Evolutionary conservation across 1,140 invertebrate genomes (phyloP), one percentile per base, ranked within the genome.

Genomic region (Drosophila subpulchrella): DNA sequence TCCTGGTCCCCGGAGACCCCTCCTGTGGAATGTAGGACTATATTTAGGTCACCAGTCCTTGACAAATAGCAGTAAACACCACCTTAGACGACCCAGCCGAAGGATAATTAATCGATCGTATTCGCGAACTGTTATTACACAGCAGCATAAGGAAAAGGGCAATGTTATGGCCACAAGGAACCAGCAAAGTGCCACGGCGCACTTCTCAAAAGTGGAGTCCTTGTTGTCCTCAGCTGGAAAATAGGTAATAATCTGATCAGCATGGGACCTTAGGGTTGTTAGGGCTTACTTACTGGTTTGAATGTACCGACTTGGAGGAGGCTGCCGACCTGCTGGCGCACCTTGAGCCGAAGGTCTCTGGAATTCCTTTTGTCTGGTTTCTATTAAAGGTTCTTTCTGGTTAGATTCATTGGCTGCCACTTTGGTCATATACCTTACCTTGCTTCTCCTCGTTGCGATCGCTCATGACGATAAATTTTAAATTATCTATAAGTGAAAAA

Each of bases 31-130:
- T 2, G 4, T 20, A 4, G 15, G 17, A 12, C 0, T 17, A 2
- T 0, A 20, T 13, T 12, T 11, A 12, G 6, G 5, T 17, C 4
- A 1, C 3, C 6, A 48, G 12, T 3, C 20, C 3, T 30, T 2
- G 12, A 6, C 2, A 15, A 8, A 34, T 4, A 6, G 1, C 0
- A 34, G 1, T 6, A 15, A 44, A 39, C 4, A 46, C 36, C 66
- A 95, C 42, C 96, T 93, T 11, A 98, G 91, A 55, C 97, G 93
- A 7, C 97, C 97, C 13, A 98, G 92, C 34, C 97, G 95, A 85
- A 98, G 97, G 91, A 98, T 97, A 5, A 98, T 96, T 1, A 96
- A 96, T 70, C 97, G 93, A 85, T 97, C 96, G 76, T 97, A 97
- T 90, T 98, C 97, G 2, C 48, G 17, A 2, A 91, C 68, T 0